Base-by-base conservation (phyloP, 2,113 vertebrate genomes). In the Callipepla squamata region DNA sequence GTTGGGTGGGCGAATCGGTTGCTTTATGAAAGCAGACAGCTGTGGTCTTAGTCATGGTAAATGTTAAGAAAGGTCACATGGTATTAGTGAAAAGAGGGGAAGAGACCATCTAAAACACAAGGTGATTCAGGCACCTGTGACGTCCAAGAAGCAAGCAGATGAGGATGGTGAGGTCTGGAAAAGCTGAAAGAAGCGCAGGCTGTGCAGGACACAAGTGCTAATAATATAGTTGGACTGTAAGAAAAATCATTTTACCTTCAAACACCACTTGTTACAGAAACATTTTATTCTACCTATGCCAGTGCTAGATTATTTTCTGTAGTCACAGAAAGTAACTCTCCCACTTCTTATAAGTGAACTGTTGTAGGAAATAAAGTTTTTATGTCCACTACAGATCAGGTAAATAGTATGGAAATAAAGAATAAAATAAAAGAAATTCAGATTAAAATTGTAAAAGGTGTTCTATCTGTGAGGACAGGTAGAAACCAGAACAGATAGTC, bases 1-100 rank as follows among this genome's bases (percentile, higher is more conserved):
- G 72, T 16, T 55, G 61, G 57, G 44, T 92, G 91, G 61, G 80
- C 3, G 47, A 94, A 87, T 94, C 76, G 50, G 32, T 63, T n/a
- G 42, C 59, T 85, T 85, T 76, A 10, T 82, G 85, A 80, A 89
- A 89, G 82, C 70, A 91, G 26, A 32, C 91, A 94, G 57, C 85
- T 91, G 87, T 83, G 75, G 82, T 92, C 65, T 92, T 94, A 92
- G 69, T 94, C 76, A 87, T 7, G 30, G 57, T 50, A 78, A 47
- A 87, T 69, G 25, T 75, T 55, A 77, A 70, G 61, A 85, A 92
- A 86, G 61, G 87, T 92, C 82, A 90, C 21, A 9, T 21, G 9
- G 21, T 17, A 62, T 9, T 69, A 78, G 51, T 32, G 69, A 72
- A 21, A 85, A 42, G 30, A 69, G 7, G 28, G 30, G 82, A 62